phyloP scores from a whole-genome alignment of 2,888 invertebrate species.

The Erebia ligea region DNA sequence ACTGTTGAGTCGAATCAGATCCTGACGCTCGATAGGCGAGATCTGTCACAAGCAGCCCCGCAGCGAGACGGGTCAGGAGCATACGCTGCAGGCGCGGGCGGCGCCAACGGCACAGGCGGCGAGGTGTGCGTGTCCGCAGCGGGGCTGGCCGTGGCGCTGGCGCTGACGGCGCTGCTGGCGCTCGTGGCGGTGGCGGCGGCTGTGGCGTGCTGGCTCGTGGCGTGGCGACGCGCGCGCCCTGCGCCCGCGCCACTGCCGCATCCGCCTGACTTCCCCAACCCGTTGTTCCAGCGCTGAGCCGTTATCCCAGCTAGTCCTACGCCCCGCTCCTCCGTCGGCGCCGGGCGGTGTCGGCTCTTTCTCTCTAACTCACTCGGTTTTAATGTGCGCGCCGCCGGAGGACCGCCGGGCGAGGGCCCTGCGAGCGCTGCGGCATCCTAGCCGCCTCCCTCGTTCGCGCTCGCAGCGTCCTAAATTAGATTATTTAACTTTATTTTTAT shows the following conservation, averaged over 20 bases:
- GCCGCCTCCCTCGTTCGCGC: conserved; percentile 67
- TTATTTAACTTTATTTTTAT: conserved; percentile 60
- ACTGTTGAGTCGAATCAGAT: conserved; percentile 96
- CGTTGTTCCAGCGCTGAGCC: conserved; percentile 87
- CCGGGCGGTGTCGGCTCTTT: conserved; percentile 78
- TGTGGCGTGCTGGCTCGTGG: conserved; percentile 97
- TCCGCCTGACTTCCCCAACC: conserved; percentile 97
- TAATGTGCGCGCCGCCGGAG: conserved; percentile 74
- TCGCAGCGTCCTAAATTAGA: conserved; percentile 67
- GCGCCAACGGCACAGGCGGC: conserved; percentile 84
- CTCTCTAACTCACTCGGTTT: conserved; percentile 70
- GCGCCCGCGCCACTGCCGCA: conserved; percentile 95
- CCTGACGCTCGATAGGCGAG: conserved; percentile 93
- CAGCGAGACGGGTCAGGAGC: conserved; percentile 91
- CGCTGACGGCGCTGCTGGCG: conserved; percentile 95
- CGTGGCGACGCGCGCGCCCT: conserved; percentile 94
- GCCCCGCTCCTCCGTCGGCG: conserved; percentile 81
- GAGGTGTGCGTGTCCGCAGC: conserved; percentile 97
- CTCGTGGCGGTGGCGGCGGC: conserved; percentile 97
- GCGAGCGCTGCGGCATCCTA: conserved; percentile 58
- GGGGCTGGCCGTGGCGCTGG: conserved; percentile 95
- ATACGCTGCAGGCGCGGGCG: conserved; percentile 54
- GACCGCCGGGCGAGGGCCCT: conserved; percentile 76
- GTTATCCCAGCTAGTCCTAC: conserved; percentile 62
- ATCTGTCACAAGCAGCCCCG: conserved; percentile 89